A percentile compares a stretch with the other conserved stretches of the same genome.
Evolutionary conservation across 2,888 invertebrate genomes (phyloP).

Genomic region (Nomada ferruginata): DNA sequence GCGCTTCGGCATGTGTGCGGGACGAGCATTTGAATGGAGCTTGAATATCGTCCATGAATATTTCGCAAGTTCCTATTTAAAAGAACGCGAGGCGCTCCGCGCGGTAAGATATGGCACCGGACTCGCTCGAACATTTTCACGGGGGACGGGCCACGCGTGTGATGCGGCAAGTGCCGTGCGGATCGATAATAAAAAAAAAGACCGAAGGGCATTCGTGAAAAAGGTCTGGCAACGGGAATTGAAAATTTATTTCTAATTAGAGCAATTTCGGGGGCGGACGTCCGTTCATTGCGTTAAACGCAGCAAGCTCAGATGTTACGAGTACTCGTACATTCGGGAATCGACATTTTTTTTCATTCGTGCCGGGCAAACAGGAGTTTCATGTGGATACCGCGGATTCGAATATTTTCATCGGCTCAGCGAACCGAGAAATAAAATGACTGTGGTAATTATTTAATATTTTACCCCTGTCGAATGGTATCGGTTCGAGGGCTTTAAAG

Average conservation of each 20-base stretch:
- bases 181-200: slow-evolving; percentile 58
- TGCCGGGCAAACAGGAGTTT: slow-evolving; percentile 6
- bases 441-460: slow-evolving; percentile 49
- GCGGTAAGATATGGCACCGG: slow-evolving; percentile 70
- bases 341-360: slow-evolving; percentile 39
- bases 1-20: slow-evolving; percentile 9
- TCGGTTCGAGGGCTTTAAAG: slow-evolving; percentile 21
- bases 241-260: slow-evolving; percentile 23
- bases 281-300: slow-evolving; percentile 24
- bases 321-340: not conserved
- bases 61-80: slow-evolving; percentile 76
- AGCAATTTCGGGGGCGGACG: slow-evolving; percentile 14
- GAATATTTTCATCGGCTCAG: slow-evolving; percentile 6
- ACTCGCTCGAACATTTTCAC: slow-evolving; percentile 46
- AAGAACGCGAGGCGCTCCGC: slow-evolving; percentile 65
- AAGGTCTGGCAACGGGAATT: not conserved
- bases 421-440: slow-evolving; percentile 19
- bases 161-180: slow-evolving; percentile 36
- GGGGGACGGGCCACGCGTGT: slow-evolving; percentile 13
- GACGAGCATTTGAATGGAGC: slow-evolving; percentile 73
- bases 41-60: slow-evolving; percentile 80
- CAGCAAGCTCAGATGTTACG: not conserved
- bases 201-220: slow-evolving; percentile 42
- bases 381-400: not conserved
- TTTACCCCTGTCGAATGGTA: slow-evolving; percentile 13